Conservation (phyloP, 2,797 vertebrate genomes). For the Takifugu ocellatus region DNA sequence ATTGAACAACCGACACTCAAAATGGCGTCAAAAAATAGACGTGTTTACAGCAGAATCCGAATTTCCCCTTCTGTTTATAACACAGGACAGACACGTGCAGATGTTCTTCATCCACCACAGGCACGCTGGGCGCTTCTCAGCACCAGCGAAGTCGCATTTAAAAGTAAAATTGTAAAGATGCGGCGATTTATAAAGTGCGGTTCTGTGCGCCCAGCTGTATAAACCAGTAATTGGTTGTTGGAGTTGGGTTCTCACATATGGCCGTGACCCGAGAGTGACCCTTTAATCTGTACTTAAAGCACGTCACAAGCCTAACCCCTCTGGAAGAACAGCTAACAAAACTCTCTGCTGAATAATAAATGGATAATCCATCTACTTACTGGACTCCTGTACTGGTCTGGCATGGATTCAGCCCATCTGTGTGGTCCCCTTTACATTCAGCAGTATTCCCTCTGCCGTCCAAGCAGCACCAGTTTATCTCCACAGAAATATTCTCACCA, state of each 20-base stretch:
- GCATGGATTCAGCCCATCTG: slow-evolving; percentile 27
- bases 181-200: no score
- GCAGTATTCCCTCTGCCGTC: slow-evolving; percentile 20
- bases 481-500: slow-evolving; percentile 25
- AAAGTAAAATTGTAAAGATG: no score
- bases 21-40: no score
- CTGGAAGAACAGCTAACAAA: slow-evolving; percentile 46
- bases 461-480: slow-evolving; percentile 23
- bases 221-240: background rate
- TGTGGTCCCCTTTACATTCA: slow-evolving; percentile 24
- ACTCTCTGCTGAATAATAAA: slow-evolving; percentile 49
- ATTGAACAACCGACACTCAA: no score
- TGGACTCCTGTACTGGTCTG: slow-evolving; percentile 38
- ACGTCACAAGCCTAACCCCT: slow-evolving; percentile 47
- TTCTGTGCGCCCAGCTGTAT: background rate
- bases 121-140: no score
- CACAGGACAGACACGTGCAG: no score
- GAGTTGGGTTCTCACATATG: slow-evolving; percentile 35
- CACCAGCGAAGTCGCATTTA: no score
- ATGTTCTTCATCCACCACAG: no score
- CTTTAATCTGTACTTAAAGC: slow-evolving; percentile 49
- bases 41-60: no score
- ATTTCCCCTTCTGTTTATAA: no score
- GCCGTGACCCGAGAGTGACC: slow-evolving; percentile 42
- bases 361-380: slow-evolving; percentile 44